Conservation (phyloP, 2,113 vertebrate species). For the Limnothrissa miodon region DNA sequence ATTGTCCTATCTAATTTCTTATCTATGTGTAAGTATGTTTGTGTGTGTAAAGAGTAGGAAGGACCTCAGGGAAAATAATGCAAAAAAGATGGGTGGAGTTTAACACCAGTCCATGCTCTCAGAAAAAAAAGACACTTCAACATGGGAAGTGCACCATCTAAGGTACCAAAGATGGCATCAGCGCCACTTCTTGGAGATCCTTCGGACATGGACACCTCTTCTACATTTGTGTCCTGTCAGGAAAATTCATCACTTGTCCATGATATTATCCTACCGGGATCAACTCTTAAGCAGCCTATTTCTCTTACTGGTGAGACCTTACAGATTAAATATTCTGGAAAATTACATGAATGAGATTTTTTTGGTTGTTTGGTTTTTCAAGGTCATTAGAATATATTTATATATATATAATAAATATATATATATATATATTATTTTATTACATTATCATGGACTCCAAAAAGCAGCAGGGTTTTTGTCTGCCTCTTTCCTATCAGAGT, state of each 20-base stretch:
- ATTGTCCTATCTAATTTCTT: no score
- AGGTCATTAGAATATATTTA: no score
- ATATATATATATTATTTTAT: no score
- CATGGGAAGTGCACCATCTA: constrained; percentile 38
- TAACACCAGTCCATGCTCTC: neutral
- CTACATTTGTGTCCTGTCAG: constrained; percentile 36
- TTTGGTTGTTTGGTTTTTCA: no score
- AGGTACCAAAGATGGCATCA: neutral
- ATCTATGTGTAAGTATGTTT: no score
- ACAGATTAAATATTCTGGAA: neutral
- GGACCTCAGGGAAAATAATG: neutral
- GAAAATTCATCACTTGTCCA: constrained; percentile 27
- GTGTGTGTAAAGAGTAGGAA: no score
- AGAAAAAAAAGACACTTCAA: neutral
- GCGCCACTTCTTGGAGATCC: neutral
- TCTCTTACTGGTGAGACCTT: constrained; percentile 25
- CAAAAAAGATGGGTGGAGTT: neutral
- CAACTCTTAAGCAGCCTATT: neutral
- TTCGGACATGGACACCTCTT: constrained; percentile 30
- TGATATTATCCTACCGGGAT: constrained; percentile 13
- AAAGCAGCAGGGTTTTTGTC: neutral
- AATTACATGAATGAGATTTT: neutral
- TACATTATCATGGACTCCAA: no score
- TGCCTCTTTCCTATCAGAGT: neutral
- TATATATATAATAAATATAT: no score